These are phyloP conservation scores for Sebastes oblongus DNA, from an alignment of 2,797 vertebrate species.

Conservation along the genomic window DNA sequence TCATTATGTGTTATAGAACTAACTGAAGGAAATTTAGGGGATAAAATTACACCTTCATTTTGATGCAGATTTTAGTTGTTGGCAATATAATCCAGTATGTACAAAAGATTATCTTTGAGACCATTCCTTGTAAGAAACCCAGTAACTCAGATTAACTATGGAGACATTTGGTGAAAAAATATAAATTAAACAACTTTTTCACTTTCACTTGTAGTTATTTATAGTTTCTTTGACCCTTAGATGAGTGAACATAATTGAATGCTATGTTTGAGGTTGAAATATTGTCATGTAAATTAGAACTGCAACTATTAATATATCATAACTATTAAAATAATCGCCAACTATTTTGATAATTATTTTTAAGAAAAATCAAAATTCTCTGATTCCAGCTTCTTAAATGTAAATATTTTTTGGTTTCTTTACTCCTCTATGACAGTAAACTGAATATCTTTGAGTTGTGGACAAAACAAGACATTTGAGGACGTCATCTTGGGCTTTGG, in stretches of 20 bases:
- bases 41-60: background rate
- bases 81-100: background rate
- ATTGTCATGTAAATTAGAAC: background rate
- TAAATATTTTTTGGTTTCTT: too few species aligned
- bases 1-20: background rate
- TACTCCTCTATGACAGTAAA: too few species aligned
- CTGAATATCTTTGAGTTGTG: rapidly evolving
- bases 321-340: too few species aligned
- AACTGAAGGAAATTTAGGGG: background rate
- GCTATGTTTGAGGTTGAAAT: background rate
- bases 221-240: background rate
- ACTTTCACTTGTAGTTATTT: background rate
- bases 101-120: background rate
- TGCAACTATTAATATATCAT: too few species aligned
- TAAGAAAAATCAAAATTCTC: too few species aligned
- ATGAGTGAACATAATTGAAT: background rate
- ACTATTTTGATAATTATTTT: too few species aligned
- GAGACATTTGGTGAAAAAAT: background rate
- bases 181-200: background rate
- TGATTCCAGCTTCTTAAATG: too few species aligned
- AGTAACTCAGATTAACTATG: too few species aligned
- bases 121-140: background rate
- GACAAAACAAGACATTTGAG: too few species aligned
- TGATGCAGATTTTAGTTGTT: background rate
- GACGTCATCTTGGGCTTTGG: too few species aligned